Percentiles rank a stretch among this genome's conserved stretches.
These are phyloP conservation scores for Pollenia labialis DNA, from an alignment of 2,888 invertebrate species.

Conservation along the genomic window DNA sequence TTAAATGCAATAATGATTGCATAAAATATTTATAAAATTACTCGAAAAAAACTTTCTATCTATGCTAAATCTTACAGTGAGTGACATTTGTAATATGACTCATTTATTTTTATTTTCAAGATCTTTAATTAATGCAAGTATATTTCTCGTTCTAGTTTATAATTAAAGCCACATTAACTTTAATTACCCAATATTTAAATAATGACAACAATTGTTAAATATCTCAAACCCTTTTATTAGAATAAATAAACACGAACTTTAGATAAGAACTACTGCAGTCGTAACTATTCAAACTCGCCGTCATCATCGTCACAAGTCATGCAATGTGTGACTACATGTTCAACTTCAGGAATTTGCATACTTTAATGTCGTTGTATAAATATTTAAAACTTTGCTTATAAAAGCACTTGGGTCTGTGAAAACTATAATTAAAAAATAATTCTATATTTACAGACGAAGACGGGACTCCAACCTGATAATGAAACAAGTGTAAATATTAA, in stretches of 20 bases:
- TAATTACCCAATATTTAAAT: constrained; percentile 63
- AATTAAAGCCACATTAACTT: constrained; percentile 61
- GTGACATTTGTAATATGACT: too few relatives aligned
- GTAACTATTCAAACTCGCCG: neutral
- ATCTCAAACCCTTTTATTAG: constrained; percentile 29
- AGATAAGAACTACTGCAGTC: constrained; percentile 23
- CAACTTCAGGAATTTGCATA: constrained; percentile 52
- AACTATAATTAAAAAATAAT: constrained; percentile 51
- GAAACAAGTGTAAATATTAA: constrained; percentile 44
- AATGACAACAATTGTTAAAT: constrained; percentile 52
- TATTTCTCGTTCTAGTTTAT: neutral
- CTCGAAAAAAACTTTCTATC: too few relatives aligned
- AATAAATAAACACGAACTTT: constrained; percentile 17
- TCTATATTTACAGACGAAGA: constrained; percentile 10
- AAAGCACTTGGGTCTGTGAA: neutral
- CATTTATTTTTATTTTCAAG: too few relatives aligned
- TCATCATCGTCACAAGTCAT: constrained; percentile 32
- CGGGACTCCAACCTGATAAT: constrained; percentile 8
- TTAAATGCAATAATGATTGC: too few relatives aligned
- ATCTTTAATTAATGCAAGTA: neutral
- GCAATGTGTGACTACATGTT: constrained; percentile 25
- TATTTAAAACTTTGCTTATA: neutral
- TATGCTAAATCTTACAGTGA: too few relatives aligned
- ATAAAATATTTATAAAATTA: too few relatives aligned
- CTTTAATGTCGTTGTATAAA: neutral